Percentiles rank a stretch among this genome's conserved stretches.
These are phyloP conservation scores for Campaea margaritaria DNA, from an alignment of 2,888 invertebrate species.

Conservation along the genomic window DNA sequence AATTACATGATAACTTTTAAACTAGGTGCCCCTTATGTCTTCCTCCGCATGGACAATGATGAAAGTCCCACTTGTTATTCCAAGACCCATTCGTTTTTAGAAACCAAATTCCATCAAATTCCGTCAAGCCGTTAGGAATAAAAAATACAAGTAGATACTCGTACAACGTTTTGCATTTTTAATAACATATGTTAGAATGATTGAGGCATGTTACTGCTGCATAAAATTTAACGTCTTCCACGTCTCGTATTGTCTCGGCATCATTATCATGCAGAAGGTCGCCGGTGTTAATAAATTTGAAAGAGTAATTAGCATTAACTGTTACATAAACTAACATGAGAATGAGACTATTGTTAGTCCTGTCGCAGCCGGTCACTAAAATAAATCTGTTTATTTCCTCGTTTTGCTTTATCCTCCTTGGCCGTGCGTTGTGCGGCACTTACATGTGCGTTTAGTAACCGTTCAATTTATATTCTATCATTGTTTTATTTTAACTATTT, in stretches of 20 bases:
- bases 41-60: no score
- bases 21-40: no score
- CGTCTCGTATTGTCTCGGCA: conserved; percentile 10
- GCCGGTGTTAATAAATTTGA: conserved; percentile 13
- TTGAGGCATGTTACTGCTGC: not conserved
- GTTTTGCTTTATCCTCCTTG: conserved; percentile 53
- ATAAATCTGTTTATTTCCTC: conserved; percentile 52
- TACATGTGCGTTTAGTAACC: not conserved
- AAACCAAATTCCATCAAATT: no score
- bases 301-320: conserved; percentile 20
- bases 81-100: no score
- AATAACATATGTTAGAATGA: not conserved
- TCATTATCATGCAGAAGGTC: conserved; percentile 23
- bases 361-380: conserved; percentile 37
- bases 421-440: conserved; percentile 3
- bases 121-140: no score
- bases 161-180: no score
- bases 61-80: no score
- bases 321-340: conserved; percentile 28
- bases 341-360: conserved; percentile 39
- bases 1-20: no score
- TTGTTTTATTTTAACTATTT: not conserved
- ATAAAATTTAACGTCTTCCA: not conserved
- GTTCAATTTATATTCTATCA: conserved; percentile 11
- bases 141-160: no score